Evolutionary conservation across 2,113 vertebrate genomes (phyloP).

Genomic region (Tringa solitaria): DNA sequence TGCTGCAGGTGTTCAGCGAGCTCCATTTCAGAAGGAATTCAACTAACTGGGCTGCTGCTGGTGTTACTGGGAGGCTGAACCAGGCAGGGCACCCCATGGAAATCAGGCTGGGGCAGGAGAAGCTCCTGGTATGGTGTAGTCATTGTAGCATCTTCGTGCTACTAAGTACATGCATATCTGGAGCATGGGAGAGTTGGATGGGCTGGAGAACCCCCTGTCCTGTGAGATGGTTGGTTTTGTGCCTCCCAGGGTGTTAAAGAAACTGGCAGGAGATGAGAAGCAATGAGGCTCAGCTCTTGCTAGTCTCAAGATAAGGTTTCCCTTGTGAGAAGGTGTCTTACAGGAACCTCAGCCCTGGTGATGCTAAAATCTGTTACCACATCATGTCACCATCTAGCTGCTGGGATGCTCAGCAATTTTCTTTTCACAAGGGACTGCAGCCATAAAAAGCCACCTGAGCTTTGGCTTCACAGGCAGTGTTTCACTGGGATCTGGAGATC

Average conservation of each 20-base stretch:
- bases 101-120: neutral
- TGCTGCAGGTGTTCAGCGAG: neutral
- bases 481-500: neutral
- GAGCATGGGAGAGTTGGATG: neutral
- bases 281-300: neutral
- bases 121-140: neutral
- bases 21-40: neutral
- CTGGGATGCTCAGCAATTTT: neutral
- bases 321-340: neutral
- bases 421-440: neutral
- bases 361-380: neutral
- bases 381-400: neutral
- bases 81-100: neutral
- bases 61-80: neutral
- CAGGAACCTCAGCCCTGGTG: neutral
- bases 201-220: neutral
- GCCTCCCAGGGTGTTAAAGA: neutral
- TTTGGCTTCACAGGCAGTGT: neutral
- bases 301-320: neutral
- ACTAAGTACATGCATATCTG: neutral
- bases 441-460: neutral
- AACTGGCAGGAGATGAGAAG: neutral
- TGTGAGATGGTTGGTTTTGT: neutral
- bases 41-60: neutral
- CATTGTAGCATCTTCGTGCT: neutral